Percentiles rank a stretch among this genome's conserved stretches.
phyloP scores from a whole-genome alignment of 2,888 invertebrate species.

The Ceratothoa steindachneri region DNA sequence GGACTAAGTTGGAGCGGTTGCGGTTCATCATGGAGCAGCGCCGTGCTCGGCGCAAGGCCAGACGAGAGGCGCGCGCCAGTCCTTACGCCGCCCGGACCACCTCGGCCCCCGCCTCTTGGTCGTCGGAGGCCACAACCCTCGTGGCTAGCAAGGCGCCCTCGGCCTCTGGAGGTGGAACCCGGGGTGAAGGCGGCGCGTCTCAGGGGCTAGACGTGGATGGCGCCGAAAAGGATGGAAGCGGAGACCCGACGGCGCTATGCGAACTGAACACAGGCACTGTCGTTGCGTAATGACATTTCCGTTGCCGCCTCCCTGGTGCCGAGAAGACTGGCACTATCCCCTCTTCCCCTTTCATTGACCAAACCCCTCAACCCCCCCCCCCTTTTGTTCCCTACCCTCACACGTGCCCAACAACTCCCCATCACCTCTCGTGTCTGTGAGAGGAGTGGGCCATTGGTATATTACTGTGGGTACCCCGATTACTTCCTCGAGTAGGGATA shows the following conservation, averaged over 20 bases:
- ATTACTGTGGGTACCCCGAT: too few species aligned
- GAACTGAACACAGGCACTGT: conserved; percentile 46
- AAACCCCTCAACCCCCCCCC: too few species aligned
- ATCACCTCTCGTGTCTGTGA: too few species aligned
- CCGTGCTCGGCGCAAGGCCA: conserved; percentile 58
- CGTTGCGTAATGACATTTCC: conserved; percentile 47
- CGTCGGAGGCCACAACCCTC: conserved; percentile 21
- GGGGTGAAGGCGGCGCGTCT: conserved; percentile 11
- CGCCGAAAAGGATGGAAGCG: conserved; percentile 19
- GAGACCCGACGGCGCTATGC: conserved; percentile 32
- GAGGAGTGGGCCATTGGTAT: too few species aligned
- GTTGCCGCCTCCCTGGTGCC: conserved; percentile 9
- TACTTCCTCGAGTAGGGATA: too few species aligned
- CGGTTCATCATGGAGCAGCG: conserved; percentile 83
- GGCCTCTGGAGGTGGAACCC: neutral
- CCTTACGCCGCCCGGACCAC: conserved; percentile 10
- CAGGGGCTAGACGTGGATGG: conserved; percentile 35
- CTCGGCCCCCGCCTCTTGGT: conserved; percentile 29
- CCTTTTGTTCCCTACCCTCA: too few species aligned
- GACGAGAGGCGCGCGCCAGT: conserved; percentile 61
- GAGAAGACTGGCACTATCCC: neutral
- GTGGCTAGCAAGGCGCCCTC: conserved; percentile 6
- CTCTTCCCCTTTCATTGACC: too few species aligned
- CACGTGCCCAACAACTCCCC: too few species aligned
- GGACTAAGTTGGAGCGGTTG: conserved; percentile 80